These are phyloP conservation scores for Tachypleus tridentatus DNA, from an alignment of 1,140 invertebrate species.

Conservation along the genomic window DNA sequence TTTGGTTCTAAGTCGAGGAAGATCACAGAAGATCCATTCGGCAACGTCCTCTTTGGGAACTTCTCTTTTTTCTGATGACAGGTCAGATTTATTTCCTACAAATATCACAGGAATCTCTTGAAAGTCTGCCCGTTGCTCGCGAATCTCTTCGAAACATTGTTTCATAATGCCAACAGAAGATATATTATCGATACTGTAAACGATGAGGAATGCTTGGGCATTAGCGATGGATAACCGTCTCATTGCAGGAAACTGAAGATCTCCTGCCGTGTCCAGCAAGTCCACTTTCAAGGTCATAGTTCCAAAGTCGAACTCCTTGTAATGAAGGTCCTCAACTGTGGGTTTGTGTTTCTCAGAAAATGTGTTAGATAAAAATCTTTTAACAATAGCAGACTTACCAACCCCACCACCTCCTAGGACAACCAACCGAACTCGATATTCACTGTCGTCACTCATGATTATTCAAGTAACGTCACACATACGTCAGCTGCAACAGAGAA, in stretches of 20 bases:
- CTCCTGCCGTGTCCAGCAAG: slow-evolving; percentile 74
- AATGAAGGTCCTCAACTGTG: slow-evolving; percentile 82
- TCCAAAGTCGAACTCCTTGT: slow-evolving; percentile 64
- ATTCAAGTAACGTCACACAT: too few relatives aligned
- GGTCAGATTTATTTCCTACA: slow-evolving; percentile 69
- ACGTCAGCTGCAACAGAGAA: too few relatives aligned
- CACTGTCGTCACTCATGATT: slow-evolving; percentile 49
- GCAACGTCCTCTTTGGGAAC: slow-evolving; percentile 51
- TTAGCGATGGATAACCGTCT: slow-evolving; percentile 68
- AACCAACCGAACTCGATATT: slow-evolving; percentile 65
- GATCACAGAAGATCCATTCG: slow-evolving; percentile 62
- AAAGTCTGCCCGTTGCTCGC: slow-evolving; percentile 60
- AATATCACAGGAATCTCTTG: slow-evolving; percentile 74
- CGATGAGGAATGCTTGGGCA: slow-evolving; percentile 76
- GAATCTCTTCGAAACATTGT: slow-evolving; percentile 67
- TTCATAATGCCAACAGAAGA: slow-evolving; percentile 62
- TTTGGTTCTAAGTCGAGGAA: slow-evolving; percentile 38
- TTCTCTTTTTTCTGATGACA: slow-evolving; percentile 47
- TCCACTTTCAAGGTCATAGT: slow-evolving; percentile 52
- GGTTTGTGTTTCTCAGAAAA: slow-evolving; percentile 71
- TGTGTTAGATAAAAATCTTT: slow-evolving; percentile 69
- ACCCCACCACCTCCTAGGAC: slow-evolving; percentile 67
- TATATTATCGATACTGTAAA: slow-evolving; percentile 61
- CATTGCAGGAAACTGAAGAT: slow-evolving; percentile 83
- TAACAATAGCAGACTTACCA: slow-evolving; percentile 79